These are phyloP conservation scores for Spatula clypeata DNA, from an alignment of 2,797 vertebrate genomes.

Conservation along the genomic window DNA sequence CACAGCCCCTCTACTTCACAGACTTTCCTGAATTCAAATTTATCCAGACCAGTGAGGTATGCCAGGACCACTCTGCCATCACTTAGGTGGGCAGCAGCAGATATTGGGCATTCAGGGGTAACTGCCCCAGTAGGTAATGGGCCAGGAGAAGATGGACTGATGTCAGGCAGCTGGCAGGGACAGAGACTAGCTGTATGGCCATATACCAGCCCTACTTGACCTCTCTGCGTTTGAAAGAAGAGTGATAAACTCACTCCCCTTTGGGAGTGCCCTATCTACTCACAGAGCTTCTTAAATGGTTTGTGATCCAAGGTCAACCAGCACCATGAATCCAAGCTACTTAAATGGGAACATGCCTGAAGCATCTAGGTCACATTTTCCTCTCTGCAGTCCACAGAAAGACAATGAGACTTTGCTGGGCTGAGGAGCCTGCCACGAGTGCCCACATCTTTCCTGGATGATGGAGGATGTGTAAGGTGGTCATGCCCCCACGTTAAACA, in stretches of 20 bases:
- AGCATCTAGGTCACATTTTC: background rate
- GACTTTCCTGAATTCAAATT: background rate
- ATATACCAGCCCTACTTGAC: background rate
- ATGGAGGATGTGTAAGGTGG: background rate
- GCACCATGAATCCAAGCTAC: background rate
- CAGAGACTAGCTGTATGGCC: accelerated
- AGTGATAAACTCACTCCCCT: background rate
- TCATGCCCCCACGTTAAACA: accelerated
- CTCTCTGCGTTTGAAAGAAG: background rate
- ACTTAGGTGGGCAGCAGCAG: background rate
- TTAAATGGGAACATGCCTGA: background rate
- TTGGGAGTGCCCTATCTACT: background rate
- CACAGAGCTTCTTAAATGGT: background rate
- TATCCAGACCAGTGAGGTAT: background rate
- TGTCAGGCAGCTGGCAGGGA: background rate
- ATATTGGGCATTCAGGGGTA: background rate
- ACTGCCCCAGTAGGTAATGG: background rate
- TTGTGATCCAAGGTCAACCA: background rate
- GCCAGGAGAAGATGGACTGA: background rate
- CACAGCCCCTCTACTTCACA: background rate
- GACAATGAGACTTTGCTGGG: background rate
- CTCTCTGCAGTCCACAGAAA: background rate
- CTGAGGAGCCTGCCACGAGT: background rate
- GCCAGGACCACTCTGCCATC: background rate
- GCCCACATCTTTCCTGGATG: background rate